Conservation (phyloP, 2,888 invertebrate species). For the Ephialtes manifestator region DNA sequence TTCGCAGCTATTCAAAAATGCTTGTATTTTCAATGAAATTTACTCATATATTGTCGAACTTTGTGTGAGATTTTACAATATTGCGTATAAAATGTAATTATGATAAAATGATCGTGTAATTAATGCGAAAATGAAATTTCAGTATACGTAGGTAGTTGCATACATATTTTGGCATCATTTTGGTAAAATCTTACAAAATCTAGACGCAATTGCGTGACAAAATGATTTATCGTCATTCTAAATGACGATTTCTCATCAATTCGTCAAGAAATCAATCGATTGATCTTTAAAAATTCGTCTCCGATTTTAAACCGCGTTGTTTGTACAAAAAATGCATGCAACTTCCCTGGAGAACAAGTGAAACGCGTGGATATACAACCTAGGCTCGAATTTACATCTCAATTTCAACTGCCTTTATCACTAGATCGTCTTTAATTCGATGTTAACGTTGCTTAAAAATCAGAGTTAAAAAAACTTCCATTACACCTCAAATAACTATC, state of each 20-base stretch:
- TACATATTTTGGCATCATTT: background rate
- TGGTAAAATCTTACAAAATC: background rate
- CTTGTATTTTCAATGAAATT: too few species aligned
- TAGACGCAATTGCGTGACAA: background rate
- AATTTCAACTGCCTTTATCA: background rate
- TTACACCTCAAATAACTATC: too few species aligned
- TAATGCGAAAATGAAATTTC: background rate
- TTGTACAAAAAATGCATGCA: slow-evolving; percentile 7
- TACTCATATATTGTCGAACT: too few species aligned
- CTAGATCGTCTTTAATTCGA: background rate
- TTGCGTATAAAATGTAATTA: background rate
- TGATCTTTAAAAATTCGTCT: background rate
- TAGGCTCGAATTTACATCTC: background rate
- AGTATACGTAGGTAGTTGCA: background rate
- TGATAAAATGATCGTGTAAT: background rate
- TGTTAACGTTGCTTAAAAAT: background rate
- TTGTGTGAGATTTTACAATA: background rate
- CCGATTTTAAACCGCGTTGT: background rate
- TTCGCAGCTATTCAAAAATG: too few species aligned
- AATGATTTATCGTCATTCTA: background rate
- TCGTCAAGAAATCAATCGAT: background rate
- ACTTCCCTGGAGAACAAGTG: background rate
- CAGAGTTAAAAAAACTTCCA: too few species aligned
- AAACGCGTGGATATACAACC: background rate
- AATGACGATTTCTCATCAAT: background rate